Evolutionary conservation across 2,797 vertebrate species (phyloP).

Genomic region (Synaphobranchus kaupii): DNA sequence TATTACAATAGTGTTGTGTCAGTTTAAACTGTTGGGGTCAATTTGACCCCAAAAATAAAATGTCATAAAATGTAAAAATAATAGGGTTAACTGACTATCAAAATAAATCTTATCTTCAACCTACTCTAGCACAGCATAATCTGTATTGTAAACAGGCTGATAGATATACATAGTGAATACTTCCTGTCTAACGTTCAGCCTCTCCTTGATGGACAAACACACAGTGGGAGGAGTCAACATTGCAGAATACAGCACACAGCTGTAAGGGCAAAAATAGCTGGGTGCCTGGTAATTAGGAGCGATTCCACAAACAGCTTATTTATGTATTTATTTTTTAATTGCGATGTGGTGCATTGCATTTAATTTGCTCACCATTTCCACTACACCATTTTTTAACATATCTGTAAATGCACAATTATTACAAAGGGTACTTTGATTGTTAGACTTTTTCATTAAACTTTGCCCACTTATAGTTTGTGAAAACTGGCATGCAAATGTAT

Average conservation of each 20-base stretch:
- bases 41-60: too few species aligned
- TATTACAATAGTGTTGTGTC: too few species aligned
- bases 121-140: background rate
- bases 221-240: slow-evolving; percentile 54
- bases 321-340: background rate
- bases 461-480: too few species aligned
- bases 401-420: background rate
- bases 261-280: slow-evolving; percentile 63
- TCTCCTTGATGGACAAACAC: background rate
- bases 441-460: background rate
- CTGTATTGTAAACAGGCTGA: background rate
- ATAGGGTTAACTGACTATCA: too few species aligned
- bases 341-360: background rate
- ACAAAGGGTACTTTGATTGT: background rate
- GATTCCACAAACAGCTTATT: slow-evolving; percentile 5
- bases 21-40: too few species aligned
- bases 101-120: background rate
- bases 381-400: background rate
- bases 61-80: too few species aligned
- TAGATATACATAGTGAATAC: slow-evolving; percentile 1
- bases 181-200: slow-evolving; percentile 29
- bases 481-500: too few species aligned
- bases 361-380: background rate
- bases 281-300: slow-evolving; percentile 29
- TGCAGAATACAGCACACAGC: slow-evolving; percentile 35